Percentiles rank a stretch among this genome's conserved stretches.
phyloP scores from a whole-genome alignment of 2,888 invertebrate species.

The Scaptomyza cyrtandrae region DNA sequence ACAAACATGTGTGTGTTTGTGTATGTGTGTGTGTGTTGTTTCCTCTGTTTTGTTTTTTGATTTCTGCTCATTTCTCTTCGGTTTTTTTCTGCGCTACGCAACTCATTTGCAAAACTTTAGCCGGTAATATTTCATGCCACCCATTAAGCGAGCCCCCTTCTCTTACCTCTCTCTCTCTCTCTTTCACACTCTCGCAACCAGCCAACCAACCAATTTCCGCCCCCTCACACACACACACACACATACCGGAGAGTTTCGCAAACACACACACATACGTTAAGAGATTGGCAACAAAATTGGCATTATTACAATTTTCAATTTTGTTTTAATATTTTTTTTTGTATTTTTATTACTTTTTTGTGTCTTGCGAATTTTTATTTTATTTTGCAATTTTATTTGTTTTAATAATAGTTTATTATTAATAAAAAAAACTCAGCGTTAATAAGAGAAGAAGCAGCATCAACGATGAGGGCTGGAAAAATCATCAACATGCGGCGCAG shows the following conservation, averaged over 20 bases:
- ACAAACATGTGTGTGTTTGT: constrained; percentile 7
- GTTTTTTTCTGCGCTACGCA: constrained; percentile 49
- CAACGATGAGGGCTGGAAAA: constrained; percentile 31
- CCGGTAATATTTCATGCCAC: constrained; percentile 78
- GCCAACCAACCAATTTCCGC: constrained; percentile 65
- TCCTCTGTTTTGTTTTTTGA: background rate
- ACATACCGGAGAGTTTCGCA: constrained; percentile 33
- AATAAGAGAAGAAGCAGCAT: constrained; percentile 2
- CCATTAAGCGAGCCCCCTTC: constrained; percentile 54
- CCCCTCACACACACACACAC: constrained; percentile 59
- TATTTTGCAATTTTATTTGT: too few relatives aligned
- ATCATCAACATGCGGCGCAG: constrained; percentile 54
- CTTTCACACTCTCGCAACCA: constrained; percentile 12
- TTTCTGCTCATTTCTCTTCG: constrained; percentile 53
- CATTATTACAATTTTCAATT: constrained; percentile 82
- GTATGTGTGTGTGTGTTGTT: constrained; percentile 2
- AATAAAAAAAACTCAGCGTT: constrained; percentile 24
- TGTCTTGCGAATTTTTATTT: too few relatives aligned
- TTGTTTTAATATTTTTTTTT: constrained; percentile 76
- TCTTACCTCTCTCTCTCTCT: background rate
- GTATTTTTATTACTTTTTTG: constrained; percentile 5
- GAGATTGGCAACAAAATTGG: constrained; percentile 61
- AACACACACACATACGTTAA: constrained; percentile 10
- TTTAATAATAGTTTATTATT: too few relatives aligned
- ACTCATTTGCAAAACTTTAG: constrained; percentile 76